Base-by-base conservation (phyloP, 2,888 invertebrate genomes). In the Globia sparganii region DNA sequence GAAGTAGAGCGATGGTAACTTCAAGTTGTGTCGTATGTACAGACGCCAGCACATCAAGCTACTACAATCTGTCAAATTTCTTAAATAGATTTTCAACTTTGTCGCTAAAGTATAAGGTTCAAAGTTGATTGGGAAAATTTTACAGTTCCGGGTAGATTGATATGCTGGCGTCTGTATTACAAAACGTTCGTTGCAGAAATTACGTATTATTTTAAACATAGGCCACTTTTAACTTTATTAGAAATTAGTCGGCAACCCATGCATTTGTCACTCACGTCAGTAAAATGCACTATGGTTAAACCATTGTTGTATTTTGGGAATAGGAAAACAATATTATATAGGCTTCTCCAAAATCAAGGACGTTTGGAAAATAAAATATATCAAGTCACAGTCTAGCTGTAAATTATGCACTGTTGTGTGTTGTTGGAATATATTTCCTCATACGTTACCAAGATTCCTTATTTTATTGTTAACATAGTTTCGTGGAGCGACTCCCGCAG, bases 381-480 rank as follows among this genome's bases (percentile, higher is more conserved):
- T 73, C 64, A 76, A 76, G 67, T 78, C 86, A 80, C 70, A 65
- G 68, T 61, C 72, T 71, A 75, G 46, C 69, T 61, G 77, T 82
- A 75, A 87, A 87, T 81, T 82, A 80, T 75, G 80, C 62, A 80
- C 56, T 80, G 68, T 67, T 66, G 71, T 74, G 73, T 72, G 58
- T 67, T 79, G 67, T 64, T 13, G 64, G 68, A 81, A 85, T 83
- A 84, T 72, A 80, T 80, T 85, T 79, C 79, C 78, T 78, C 70
- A 72, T 79, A 78, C 74, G 69, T 78, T 80, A 80, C 62, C 74
- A 72, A 67, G 18, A 70, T 81, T 75, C 65, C 59, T 85, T 81
- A 81, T 84, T 85, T 77, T 72, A 81, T 81, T 75, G 85, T 77
- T 72, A 62, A 81, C 64, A 77, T 76, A 66, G 73, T 80, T 77